A percentile compares a stretch with the other conserved stretches of the same genome.
Evolutionary conservation across 92 coral and sea anemone species (phyloP).

Genomic region (Bergia puertoricense): DNA sequence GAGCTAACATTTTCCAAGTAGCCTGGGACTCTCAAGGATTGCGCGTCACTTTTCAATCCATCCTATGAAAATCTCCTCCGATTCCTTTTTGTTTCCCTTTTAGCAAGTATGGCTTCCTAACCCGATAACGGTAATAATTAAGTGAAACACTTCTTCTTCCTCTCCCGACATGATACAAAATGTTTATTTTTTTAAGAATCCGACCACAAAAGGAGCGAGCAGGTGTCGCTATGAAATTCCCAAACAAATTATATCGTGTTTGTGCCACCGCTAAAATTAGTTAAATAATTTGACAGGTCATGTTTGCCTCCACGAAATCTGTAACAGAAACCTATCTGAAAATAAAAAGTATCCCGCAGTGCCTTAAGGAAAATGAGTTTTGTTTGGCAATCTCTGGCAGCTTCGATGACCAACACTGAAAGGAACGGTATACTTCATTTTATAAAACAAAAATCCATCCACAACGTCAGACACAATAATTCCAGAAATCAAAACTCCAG

Average conservation of each 20-base stretch:
- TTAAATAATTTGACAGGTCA: slow-evolving; percentile 3
- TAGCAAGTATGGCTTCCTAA: not conserved
- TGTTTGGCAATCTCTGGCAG: not conserved
- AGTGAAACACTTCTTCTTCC: not conserved
- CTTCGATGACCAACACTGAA: not conserved
- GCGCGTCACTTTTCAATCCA: not conserved
- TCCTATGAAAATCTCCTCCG: not conserved
- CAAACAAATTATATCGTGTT: not conserved
- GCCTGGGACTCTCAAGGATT: not conserved
- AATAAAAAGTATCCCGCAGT: not conserved
- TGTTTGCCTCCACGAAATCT: not conserved
- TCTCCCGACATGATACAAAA: slow-evolving; percentile 10
- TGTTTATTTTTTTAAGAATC: not conserved
- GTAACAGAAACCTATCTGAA: not conserved
- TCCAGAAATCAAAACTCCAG: not conserved
- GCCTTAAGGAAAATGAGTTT: not conserved
- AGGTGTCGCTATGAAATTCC: slow-evolving; percentile 18
- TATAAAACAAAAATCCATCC: not conserved
- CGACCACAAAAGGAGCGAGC: slow-evolving; percentile 1
- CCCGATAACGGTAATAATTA: not conserved
- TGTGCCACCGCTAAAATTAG: not conserved
- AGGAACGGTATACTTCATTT: not conserved
- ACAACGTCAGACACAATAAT: not conserved
- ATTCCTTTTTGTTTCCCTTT: not conserved
- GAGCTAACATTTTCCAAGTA: not conserved